These are phyloP conservation scores for Drosophila nannoptera DNA, from an alignment of 1,140 invertebrate species.

Conservation along the genomic window DNA sequence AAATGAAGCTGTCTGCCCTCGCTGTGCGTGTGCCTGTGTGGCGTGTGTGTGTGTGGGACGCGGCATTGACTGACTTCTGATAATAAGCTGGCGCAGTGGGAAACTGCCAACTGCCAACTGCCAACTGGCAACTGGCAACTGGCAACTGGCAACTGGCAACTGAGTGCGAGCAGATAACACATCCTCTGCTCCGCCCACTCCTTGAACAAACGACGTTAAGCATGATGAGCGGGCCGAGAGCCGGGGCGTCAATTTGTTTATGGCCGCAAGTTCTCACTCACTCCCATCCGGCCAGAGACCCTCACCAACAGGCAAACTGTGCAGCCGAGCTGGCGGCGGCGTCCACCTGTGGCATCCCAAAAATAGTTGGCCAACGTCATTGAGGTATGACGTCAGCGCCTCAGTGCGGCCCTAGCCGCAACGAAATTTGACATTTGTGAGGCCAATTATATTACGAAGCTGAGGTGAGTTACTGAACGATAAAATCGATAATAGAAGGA, in stretches of 20 bases:
- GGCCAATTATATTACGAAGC: too few species aligned
- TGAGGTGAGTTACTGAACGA: too few species aligned
- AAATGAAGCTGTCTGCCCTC: conserved; percentile 63
- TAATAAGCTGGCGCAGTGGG: conserved; percentile 39
- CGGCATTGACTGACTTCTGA: conserved; percentile 69
- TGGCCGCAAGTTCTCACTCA: conserved; percentile 8
- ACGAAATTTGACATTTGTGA: conserved; percentile 4
- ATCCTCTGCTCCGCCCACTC: conserved; percentile 17
- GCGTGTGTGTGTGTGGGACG: conserved; percentile 36
- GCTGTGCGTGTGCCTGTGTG: conserved; percentile 1
- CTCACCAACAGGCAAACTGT: background rate
- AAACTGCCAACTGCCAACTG: conserved; percentile 30
- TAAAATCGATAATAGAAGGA: background rate
- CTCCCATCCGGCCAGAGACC: background rate
- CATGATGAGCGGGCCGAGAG: conserved; percentile 9
- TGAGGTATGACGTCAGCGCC: conserved; percentile 2
- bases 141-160: conserved; percentile 50
- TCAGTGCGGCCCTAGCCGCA: background rate
- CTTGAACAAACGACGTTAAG: background rate
- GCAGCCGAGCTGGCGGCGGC: background rate
- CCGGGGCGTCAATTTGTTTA: conserved; percentile 43
- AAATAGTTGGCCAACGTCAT: conserved; percentile 21
- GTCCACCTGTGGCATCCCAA: conserved; percentile 36
- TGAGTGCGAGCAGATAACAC: conserved; percentile 71
- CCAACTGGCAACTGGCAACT: conserved; percentile 58